Base-by-base conservation (phyloP, 2,113 vertebrate genomes). In the Phalacrocorax pelagicus region DNA sequence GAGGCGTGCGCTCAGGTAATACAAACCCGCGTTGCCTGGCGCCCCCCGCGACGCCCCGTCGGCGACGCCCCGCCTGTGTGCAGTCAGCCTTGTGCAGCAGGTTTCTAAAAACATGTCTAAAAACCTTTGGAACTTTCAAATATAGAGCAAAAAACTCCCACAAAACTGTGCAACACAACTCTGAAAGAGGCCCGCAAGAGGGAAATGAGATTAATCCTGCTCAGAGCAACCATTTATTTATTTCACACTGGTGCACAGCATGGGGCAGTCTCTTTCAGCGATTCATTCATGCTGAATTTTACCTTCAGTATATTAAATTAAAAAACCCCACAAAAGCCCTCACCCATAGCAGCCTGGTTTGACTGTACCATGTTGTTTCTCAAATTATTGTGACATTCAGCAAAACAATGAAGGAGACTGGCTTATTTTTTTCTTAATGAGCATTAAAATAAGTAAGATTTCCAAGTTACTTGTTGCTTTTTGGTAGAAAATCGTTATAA, bases 11-110 rank as follows among this genome's bases (percentile, higher is more conserved):
- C 17, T 34, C 30, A 21, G 6, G 36, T 36, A 17, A 14, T 6
- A 2, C 8, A 44, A 66, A 40, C 58, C 42, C 12, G 24, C 2
- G 2, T 2, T 14, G 36, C 2, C 30, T 20, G 26, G 3, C 21
- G 51, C 51, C 42, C n/a, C n/a, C n/a, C n/a, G n/a, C n/a, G n/a
- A n/a, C n/a, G n/a, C n/a, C n/a, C n/a, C n/a, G n/a, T n/a, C n/a
- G n/a, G n/a, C n/a, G n/a, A n/a, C n/a, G 30, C 59, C 36, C 30
- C 18, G 36, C 20, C 66, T 24, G 3, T 10, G 4, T 15, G 46
- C 20, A 6, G 46, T 49, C 11, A 29, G 14, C 59, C 2, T 12
- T 38, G 61, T 38, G 54, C 46, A 34, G 38, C 54, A 69, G 26
- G 23, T 75, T 81, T 59, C 46, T 12, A 18, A 46, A 54, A 42